These are phyloP conservation scores for Seriola rivoliana DNA, from an alignment of 2,113 vertebrate genomes.

Conservation along the genomic window DNA sequence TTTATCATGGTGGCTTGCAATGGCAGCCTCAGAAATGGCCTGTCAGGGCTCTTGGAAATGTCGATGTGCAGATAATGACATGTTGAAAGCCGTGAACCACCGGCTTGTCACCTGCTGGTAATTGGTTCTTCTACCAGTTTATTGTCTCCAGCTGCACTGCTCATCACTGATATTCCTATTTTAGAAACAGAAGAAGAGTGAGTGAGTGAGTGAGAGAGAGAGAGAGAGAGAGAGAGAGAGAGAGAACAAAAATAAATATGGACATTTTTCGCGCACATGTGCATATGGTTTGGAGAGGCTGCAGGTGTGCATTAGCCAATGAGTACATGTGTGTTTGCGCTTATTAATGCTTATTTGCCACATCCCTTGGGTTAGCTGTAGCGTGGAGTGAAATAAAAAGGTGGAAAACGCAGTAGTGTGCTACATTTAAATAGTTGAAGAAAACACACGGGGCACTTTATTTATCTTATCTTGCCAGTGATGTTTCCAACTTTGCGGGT, in stretches of 20 bases:
- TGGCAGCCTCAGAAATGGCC: conserved; percentile 79
- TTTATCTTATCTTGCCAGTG: conserved; percentile 62
- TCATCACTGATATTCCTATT: conserved; percentile 80
- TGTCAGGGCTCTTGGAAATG: conserved; percentile 81
- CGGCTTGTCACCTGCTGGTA: conserved; percentile 83
- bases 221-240: conserved; percentile 31
- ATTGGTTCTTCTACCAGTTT: conserved; percentile 84
- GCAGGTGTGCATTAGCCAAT: conserved; percentile 56
- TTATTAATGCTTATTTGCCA: conserved; percentile 28
- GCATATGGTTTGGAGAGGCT: conserved; percentile 31
- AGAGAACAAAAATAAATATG: conserved; percentile 57
- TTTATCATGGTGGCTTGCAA: conserved; percentile 69
- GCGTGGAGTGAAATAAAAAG: background rate
- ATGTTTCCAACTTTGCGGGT: conserved; percentile 53
- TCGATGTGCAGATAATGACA: conserved; percentile 83
- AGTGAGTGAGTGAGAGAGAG: conserved; percentile 20
- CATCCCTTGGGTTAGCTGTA: background rate
- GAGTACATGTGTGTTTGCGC: conserved; percentile 12
- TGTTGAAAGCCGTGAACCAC: conserved; percentile 79
- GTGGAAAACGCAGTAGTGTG: conserved; percentile 16
- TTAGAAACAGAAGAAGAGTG: conserved; percentile 63
- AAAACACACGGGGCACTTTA: conserved; percentile 52
- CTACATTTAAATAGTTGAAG: conserved; percentile 49
- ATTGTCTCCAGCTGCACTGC: conserved; percentile 82
- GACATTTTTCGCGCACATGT: conserved; percentile 8